Evolutionary conservation across 2,797 vertebrate species (phyloP).

Genomic region (Naso thynnoides): DNA sequence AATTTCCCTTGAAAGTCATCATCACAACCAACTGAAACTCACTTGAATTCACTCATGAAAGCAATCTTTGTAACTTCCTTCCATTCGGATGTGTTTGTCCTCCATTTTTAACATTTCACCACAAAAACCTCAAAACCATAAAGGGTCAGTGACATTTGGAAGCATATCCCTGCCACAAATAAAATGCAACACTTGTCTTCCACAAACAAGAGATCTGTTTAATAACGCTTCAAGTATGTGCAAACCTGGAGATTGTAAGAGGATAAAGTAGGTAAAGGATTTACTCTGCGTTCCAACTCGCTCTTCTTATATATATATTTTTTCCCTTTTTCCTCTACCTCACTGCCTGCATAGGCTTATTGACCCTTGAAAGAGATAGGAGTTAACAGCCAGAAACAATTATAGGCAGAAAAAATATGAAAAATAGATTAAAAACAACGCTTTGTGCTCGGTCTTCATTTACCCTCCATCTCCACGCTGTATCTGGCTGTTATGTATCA

Average conservation of each 20-base stretch:
- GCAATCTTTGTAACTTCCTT: not conserved
- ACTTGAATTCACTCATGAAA: not conserved
- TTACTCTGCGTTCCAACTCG: slow-evolving; percentile 35
- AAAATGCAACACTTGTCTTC: slow-evolving; percentile 27
- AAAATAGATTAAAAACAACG: slow-evolving; percentile 37
- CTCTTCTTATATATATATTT: slow-evolving; percentile 19
- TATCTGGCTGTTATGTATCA: slow-evolving; percentile 24
- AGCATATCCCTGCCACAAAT: slow-evolving; percentile 13
- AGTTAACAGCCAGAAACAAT: slow-evolving; percentile 61
- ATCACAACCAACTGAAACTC: not conserved
- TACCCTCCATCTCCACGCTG: slow-evolving; percentile 9
- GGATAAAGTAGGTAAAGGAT: slow-evolving; percentile 45
- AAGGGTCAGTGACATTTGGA: slow-evolving; percentile 20
- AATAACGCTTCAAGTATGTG: slow-evolving; percentile 40
- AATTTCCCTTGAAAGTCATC: not conserved
- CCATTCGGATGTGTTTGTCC: not conserved
- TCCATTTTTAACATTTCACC: not conserved
- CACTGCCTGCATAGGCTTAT: slow-evolving; percentile 17
- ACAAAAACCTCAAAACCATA: not conserved
- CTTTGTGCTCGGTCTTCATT: slow-evolving; percentile 35
- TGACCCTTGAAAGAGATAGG: slow-evolving; percentile 70
- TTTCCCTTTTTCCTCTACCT: slow-evolving; percentile 23
- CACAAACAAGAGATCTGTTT: slow-evolving; percentile 8
- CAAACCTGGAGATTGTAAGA: slow-evolving; percentile 52
- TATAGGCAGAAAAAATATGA: slow-evolving; percentile 5